Conservation (phyloP, 2,113 vertebrate genomes). For the Asarcornis scutulata region DNA sequence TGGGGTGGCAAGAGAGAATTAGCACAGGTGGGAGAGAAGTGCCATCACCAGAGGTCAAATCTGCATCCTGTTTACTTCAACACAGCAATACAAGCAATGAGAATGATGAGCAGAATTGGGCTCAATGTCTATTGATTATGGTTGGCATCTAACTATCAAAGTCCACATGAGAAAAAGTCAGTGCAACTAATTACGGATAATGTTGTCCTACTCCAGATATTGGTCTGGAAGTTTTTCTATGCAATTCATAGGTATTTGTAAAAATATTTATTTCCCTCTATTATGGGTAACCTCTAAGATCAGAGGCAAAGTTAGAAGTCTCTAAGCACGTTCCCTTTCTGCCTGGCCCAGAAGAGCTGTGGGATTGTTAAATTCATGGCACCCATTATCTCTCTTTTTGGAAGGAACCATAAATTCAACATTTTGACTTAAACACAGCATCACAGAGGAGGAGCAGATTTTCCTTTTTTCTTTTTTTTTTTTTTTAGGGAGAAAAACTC, state of each 20-base stretch:
- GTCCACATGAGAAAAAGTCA: not conserved
- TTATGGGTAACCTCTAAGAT: not conserved
- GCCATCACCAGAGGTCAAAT: not conserved
- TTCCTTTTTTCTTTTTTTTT: too few species aligned
- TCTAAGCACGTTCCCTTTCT: not conserved
- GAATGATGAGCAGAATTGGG: not conserved
- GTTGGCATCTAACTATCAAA: not conserved
- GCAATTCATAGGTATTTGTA: rapidly evolving
- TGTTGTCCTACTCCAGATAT: not conserved
- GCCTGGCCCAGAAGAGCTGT: not conserved
- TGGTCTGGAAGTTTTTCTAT: not conserved
- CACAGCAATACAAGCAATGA: not conserved
- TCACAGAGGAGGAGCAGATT: not conserved
- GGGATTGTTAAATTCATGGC: not conserved
- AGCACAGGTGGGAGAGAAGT: not conserved
- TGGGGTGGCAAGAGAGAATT: not conserved
- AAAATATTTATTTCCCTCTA: not conserved
- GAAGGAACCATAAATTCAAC: not conserved
- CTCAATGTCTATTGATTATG: not conserved
- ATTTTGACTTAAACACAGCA: not conserved
- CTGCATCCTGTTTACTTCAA: not conserved
- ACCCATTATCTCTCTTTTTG: not conserved
- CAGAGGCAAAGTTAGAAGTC: not conserved
- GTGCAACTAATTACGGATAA: not conserved
- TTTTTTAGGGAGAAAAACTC: not conserved